These are phyloP conservation scores for Phenganax subtilis DNA, from an alignment of 92 coral and sea anemone species.

Conservation along the genomic window DNA sequence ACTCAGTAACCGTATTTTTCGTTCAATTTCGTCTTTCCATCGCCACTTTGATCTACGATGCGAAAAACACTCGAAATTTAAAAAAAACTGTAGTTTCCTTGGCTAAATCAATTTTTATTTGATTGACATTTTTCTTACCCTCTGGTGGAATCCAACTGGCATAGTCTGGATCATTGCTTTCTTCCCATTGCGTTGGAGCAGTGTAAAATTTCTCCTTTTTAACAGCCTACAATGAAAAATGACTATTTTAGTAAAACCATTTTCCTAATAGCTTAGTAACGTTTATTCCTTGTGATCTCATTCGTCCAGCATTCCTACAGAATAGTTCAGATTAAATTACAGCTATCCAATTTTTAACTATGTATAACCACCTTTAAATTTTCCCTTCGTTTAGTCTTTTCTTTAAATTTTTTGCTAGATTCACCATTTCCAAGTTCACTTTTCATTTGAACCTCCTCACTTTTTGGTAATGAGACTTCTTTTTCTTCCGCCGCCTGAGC, in stretches of 20 bases:
- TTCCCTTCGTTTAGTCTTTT: neutral
- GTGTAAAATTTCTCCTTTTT: conserved; percentile 57
- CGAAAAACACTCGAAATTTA: neutral
- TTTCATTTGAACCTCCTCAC: neutral
- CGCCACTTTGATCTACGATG: conserved; percentile 81
- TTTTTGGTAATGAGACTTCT: neutral
- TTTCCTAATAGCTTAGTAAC: neutral
- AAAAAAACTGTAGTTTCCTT: neutral
- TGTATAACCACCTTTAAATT: neutral
- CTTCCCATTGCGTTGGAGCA: conserved; percentile 76
- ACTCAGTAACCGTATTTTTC: conserved; percentile 89
- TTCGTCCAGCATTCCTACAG: neutral
- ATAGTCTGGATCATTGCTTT: conserved; percentile 60
- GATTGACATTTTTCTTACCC: conserved; percentile 42
- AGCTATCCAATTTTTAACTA: neutral
- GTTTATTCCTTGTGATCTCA: too few species aligned
- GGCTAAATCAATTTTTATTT: neutral
- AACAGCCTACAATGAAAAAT: neutral
- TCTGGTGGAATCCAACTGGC: conserved; percentile 72
- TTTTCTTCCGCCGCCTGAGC: neutral
- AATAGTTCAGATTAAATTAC: conserved; percentile 41
- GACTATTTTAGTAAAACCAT: neutral
- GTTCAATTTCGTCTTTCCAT: conserved; percentile 87
- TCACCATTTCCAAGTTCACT: neutral
- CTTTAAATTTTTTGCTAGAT: neutral